Evolutionary conservation across 2,888 invertebrate genomes (phyloP), one percentile per base, ranked within the genome.

Genomic region (Caenorhabditis zanzibari): DNA sequence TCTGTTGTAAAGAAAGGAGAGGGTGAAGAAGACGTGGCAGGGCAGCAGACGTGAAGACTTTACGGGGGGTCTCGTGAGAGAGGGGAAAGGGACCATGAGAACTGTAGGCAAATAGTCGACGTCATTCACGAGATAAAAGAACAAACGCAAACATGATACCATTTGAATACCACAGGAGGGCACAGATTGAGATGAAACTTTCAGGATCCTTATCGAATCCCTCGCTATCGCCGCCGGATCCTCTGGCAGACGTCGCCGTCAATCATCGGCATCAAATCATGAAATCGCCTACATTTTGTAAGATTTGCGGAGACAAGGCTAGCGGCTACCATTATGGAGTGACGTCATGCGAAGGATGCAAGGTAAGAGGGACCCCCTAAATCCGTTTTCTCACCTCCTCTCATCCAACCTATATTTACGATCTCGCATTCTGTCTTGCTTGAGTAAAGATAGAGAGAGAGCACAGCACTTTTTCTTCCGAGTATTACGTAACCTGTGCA

Each of bases 271-370:
- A 61, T 28, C 38, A 38, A 16, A 63, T 22, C 9, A 49, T 41
- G 7, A 85, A 86, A 58, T 14, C 64, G 2, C 26, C 58, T 0
- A 52, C 63, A 10, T 58, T 52, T 24, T 87, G 86, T 44, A 97
- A 96, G 93, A 97, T 98, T 89, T 98, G 98, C 94, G 97, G 97
- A 58, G 98, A 98, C 93, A 96, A 96, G 92, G 96, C 96, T 41
- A 96, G 96, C 32, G 96, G 96, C 66, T 98, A 97, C 93, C 97
- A 98, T 94, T 98, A 98, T 95, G 97, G 98, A 72, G 97, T 98
- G 90, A 97, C 97, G 86, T 97, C 97, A 88, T 98, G 97, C 94
- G 97, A 98, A 94, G 97, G 98, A 89, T 98, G 97, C 94, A 98
- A 97, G 95, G 97, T 97, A 94, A 93, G 32, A 32, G 32, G 32